These are phyloP conservation scores for Pycnonotus jocosus DNA, from an alignment of 2,113 vertebrate species.

Conservation along the genomic window DNA sequence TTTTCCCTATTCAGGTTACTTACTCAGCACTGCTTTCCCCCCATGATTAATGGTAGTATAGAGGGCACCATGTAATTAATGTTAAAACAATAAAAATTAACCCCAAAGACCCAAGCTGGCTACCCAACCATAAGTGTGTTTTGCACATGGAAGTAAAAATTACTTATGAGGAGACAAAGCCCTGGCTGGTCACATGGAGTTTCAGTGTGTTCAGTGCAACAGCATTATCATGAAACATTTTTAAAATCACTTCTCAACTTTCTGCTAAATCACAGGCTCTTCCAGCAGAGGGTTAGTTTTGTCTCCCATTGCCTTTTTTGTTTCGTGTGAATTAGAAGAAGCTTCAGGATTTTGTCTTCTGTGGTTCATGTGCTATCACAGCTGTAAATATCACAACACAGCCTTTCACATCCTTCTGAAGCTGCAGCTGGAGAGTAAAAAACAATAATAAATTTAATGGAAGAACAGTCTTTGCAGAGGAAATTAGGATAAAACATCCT, in stretches of 20 bases:
- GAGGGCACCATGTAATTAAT: not conserved
- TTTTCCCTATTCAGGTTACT: not conserved
- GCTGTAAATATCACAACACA: not conserved
- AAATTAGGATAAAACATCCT: not conserved
- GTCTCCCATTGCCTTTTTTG: not conserved
- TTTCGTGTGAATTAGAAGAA: not conserved
- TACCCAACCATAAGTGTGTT: rapidly evolving
- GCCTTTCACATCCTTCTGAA: not conserved
- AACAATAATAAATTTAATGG: not conserved
- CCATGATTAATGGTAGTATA: not conserved
- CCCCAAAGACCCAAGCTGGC: not conserved
- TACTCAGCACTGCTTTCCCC: not conserved
- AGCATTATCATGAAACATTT: not conserved
- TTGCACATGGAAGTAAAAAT: not conserved
- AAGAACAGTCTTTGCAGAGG: not conserved
- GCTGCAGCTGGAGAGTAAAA: not conserved
- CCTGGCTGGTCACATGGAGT: not conserved
- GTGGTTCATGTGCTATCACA: not conserved
- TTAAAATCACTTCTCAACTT: not conserved
- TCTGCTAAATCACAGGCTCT: not conserved
- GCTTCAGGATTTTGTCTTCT: not conserved
- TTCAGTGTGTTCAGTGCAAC: not conserved
- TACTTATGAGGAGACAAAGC: not conserved
- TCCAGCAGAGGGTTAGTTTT: not conserved
- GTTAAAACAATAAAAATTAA: not conserved